Percentiles rank a stretch among this genome's conserved stretches.
These are phyloP conservation scores for Galaxias olidus DNA, from an alignment of 2,797 vertebrate species.

Conservation along the genomic window DNA sequence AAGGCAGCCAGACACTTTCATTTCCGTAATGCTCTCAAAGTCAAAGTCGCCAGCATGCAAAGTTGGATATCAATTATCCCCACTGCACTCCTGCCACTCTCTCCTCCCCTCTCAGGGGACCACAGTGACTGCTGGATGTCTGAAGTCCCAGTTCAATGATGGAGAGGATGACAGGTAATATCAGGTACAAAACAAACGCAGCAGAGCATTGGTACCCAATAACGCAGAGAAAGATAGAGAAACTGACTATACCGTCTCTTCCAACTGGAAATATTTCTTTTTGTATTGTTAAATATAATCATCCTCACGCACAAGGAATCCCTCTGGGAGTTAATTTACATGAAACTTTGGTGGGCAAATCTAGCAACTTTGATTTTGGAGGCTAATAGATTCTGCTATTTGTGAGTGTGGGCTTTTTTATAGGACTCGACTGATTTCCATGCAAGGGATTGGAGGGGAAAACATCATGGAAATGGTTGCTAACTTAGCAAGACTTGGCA, in stretches of 20 bases:
- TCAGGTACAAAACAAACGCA: slow-evolving; percentile 60
- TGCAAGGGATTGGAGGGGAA: slow-evolving; percentile 32
- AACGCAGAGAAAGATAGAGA: slow-evolving; percentile 11
- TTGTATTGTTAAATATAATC: slow-evolving; percentile 78
- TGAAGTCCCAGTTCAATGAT: slow-evolving; percentile 63
- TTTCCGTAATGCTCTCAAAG: slow-evolving; percentile 67
- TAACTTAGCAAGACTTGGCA: no score
- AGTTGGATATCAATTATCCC: slow-evolving; percentile 72
- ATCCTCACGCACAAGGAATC: slow-evolving; percentile 57
- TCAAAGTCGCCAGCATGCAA: slow-evolving; percentile 46
- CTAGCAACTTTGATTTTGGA: slow-evolving; percentile 59
- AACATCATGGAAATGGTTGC: not conserved
- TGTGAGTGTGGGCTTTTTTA: slow-evolving; percentile 37
- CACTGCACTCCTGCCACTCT: slow-evolving; percentile 41
- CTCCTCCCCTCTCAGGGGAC: slow-evolving; percentile 53
- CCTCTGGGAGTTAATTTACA: slow-evolving; percentile 66
- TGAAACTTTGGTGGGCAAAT: slow-evolving; percentile 64
- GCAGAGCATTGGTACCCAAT: slow-evolving; percentile 53
- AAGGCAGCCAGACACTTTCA: slow-evolving; percentile 49
- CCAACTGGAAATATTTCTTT: slow-evolving; percentile 49
- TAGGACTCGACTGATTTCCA: slow-evolving; percentile 38
- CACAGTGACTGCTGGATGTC: slow-evolving; percentile 60
- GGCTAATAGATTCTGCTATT: slow-evolving; percentile 40
- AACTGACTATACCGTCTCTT: slow-evolving; percentile 42
- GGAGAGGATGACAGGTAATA: slow-evolving; percentile 66